Percentiles rank a stretch among this genome's conserved stretches.
These are phyloP conservation scores for Caenorhabditis elegans DNA, from an alignment of 1,140 invertebrate genomes.

Conservation along the genomic window DNA sequence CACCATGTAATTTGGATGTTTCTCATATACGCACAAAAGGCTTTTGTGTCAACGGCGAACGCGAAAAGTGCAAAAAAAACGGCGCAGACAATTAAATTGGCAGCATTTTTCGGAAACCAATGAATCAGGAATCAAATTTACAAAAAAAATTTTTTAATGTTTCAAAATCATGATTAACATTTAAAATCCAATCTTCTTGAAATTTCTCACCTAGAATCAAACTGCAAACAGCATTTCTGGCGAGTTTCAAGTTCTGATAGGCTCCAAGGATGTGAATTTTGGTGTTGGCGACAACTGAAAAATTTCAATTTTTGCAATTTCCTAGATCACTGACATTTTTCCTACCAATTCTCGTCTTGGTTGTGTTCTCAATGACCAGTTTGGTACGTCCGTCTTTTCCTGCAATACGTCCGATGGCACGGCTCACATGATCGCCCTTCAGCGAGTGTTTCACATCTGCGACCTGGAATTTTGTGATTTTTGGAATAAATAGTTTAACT, in stretches of 20 bases:
- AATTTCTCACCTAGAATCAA: constrained; percentile 80
- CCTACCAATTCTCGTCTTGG: constrained; percentile 85
- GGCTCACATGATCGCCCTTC: constrained; percentile 89
- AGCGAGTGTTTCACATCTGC: constrained; percentile 78
- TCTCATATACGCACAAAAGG: too few species aligned
- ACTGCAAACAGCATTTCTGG: constrained; percentile 92
- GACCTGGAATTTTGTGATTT: constrained; percentile 11
- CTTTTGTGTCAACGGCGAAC: too few species aligned
- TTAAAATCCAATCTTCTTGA: too few species aligned
- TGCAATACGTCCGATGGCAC: constrained; percentile 92
- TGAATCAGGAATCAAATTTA: too few species aligned
- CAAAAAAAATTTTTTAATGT: too few species aligned
- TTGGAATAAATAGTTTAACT: too few species aligned
- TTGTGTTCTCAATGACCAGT: constrained; percentile 98
- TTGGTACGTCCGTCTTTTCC: constrained; percentile 96
- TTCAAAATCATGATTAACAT: too few species aligned
- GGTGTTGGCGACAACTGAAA: constrained; percentile 80
- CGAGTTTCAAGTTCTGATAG: constrained; percentile 93
- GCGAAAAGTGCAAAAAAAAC: too few species aligned
- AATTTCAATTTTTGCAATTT: neutral
- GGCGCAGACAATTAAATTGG: too few species aligned
- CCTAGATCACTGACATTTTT: neutral
- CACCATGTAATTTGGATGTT: neutral
- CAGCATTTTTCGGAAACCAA: too few species aligned
- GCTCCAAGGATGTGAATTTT: constrained; percentile 97